Conservation (phyloP, 2,888 invertebrate genomes). For the Allacma fusca region DNA sequence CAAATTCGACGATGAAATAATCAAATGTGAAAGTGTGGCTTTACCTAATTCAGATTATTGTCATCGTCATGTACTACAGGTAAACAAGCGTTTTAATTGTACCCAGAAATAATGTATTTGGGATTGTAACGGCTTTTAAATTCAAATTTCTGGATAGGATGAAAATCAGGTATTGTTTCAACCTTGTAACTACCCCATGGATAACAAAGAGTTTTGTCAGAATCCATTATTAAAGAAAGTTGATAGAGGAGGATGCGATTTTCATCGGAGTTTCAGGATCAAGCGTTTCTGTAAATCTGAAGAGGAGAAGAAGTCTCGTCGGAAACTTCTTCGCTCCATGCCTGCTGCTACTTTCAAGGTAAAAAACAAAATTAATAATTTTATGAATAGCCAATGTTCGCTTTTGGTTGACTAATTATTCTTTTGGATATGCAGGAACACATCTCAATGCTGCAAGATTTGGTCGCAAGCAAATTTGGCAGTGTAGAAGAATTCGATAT, state of each 20-base stretch:
- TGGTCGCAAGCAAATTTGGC: conserved; percentile 9
- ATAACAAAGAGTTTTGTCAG: conserved; percentile 3
- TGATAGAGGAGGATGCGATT: conserved; percentile 28
- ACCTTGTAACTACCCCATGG: conserved; percentile 17
- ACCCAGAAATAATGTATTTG: too few relatives aligned
- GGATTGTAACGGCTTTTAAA: too few relatives aligned
- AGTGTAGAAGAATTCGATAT: conserved; percentile 30
- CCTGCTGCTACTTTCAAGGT: background rate
- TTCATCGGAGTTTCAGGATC: conserved; percentile 16
- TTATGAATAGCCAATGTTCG: too few relatives aligned
- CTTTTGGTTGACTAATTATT: background rate
- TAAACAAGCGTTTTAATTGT: background rate
- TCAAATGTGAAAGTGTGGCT: conserved; percentile 6
- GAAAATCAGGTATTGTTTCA: conserved; percentile 30
- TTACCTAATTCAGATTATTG: conserved; percentile 1
- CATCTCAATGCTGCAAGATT: conserved; percentile 20
- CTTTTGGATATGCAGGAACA: conserved; percentile 6
- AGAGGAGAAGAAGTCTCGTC: background rate
- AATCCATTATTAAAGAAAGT: conserved; percentile 8
- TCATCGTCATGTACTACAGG: conserved; percentile 6
- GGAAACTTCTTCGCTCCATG: background rate
- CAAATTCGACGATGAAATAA: conserved; percentile 9
- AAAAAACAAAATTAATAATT: too few relatives aligned
- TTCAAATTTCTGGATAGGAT: conserved; percentile 13
- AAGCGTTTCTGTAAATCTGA: conserved; percentile 19